These are phyloP conservation scores for Procavia capensis DNA, from an alignment of 2,113 vertebrate species.

Conservation along the genomic window DNA sequence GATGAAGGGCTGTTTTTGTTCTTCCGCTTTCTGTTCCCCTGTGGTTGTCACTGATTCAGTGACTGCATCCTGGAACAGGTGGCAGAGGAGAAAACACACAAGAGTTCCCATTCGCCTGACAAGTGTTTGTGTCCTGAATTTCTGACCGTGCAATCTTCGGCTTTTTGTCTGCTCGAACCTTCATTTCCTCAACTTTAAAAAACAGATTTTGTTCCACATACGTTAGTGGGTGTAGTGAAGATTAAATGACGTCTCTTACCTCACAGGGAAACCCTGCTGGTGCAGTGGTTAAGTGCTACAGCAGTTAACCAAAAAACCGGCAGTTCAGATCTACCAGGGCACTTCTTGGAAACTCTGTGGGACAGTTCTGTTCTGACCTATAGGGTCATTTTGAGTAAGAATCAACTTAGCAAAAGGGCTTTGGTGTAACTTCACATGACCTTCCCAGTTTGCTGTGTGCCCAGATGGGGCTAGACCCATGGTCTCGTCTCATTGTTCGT, in stretches of 20 bases:
- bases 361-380: too few species aligned
- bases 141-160: neutral
- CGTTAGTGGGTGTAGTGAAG: neutral
- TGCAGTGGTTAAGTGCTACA: too few species aligned
- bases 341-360: too few species aligned
- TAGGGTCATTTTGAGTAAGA: too few species aligned
- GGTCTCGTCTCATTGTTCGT: neutral
- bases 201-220: accelerated
- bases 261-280: too few species aligned
- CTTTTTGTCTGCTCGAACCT: neutral
- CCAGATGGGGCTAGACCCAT: neutral
- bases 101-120: neutral
- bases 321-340: too few species aligned
- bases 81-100: neutral
- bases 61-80: neutral
- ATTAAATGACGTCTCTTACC: neutral
- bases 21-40: neutral
- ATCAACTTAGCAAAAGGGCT: too few species aligned
- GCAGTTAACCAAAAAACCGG: too few species aligned
- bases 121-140: neutral
- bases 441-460: accelerated
- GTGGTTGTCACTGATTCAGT: accelerated
- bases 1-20: neutral
- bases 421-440: too few species aligned
- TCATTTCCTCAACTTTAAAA: neutral